Evolutionary conservation across 2,888 invertebrate species (phyloP).

Genomic region (Synergus japonicus): DNA sequence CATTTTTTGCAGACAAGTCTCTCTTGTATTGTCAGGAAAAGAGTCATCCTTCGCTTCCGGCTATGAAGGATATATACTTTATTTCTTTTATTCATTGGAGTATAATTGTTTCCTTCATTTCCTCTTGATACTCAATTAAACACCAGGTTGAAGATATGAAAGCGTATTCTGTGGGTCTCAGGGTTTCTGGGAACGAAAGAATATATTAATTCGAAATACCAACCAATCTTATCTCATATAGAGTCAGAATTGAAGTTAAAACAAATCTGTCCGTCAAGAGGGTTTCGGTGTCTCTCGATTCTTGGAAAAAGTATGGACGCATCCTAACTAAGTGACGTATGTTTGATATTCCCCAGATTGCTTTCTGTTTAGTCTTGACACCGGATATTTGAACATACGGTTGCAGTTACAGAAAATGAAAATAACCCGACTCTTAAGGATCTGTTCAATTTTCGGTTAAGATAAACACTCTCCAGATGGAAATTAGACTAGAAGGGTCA

Average conservation of each 20-base stretch:
- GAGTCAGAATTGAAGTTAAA: background rate
- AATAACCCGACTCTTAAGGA: slow-evolving; percentile 17
- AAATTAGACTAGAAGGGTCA: slow-evolving; percentile 7
- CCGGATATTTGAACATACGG: slow-evolving; percentile 16
- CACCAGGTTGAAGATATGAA: background rate
- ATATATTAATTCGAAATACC: background rate
- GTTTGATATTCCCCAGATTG: slow-evolving; percentile 36
- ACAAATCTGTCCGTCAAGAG: background rate
- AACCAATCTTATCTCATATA: background rate
- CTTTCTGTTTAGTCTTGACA: slow-evolving; percentile 28
- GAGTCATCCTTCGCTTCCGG: slow-evolving; percentile 9
- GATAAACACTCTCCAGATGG: slow-evolving; percentile 29
- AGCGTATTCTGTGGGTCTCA: background rate
- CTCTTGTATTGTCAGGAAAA: slow-evolving; percentile 1
- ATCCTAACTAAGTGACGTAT: slow-evolving; percentile 12
- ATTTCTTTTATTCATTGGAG: background rate
- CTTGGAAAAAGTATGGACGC: slow-evolving; percentile 12
- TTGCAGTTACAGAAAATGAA: slow-evolving; percentile 11
- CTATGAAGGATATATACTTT: background rate
- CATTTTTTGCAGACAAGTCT: background rate
- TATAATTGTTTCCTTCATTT: background rate
- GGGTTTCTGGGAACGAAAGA: background rate
- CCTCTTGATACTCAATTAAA: background rate
- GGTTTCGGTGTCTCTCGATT: background rate
- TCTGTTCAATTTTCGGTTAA: slow-evolving; percentile 21